Conservation (phyloP, 2,888 invertebrate species). For the Bembecia ichneumoniformis region DNA sequence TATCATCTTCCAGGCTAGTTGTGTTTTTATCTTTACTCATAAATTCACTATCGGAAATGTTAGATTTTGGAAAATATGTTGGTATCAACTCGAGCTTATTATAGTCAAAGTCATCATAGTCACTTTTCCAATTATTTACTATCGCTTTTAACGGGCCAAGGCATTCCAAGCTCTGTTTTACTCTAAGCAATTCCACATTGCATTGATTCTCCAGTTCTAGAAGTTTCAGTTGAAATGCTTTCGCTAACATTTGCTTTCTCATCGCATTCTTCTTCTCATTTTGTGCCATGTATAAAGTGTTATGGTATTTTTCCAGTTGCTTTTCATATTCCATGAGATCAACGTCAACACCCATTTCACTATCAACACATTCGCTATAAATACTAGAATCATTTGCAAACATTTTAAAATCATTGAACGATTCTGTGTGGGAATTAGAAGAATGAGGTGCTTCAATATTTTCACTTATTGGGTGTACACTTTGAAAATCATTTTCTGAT, state of each 20-base stretch:
- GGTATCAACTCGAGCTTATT: constrained; percentile 48
- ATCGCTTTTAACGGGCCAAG: constrained; percentile 56
- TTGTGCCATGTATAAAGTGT: constrained; percentile 57
- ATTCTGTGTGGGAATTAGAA: constrained; percentile 12
- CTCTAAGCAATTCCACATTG: constrained; percentile 54
- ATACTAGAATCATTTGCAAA: constrained; percentile 19
- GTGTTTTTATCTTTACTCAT: too few species aligned
- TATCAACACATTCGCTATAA: constrained; percentile 40
- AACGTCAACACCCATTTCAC: constrained; percentile 47
- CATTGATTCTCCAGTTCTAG: constrained; percentile 65
- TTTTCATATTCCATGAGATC: constrained; percentile 58
- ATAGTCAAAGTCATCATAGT: constrained; percentile 31
- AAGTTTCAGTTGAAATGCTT: constrained; percentile 54
- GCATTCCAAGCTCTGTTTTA: constrained; percentile 62
- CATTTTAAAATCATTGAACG: constrained; percentile 12
- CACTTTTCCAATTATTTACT: constrained; percentile 49
- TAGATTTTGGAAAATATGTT: constrained; percentile 34
- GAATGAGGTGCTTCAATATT: constrained; percentile 4
- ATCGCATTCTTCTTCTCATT: constrained; percentile 61
- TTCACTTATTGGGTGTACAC: background rate
- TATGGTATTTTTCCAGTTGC: constrained; percentile 57
- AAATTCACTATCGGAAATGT: too few species aligned
- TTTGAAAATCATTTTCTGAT: constrained; percentile 28
- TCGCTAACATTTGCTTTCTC: constrained; percentile 59
- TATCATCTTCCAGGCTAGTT: too few species aligned